Base-by-base conservation (phyloP, 2,797 vertebrate species). In the Lacerta agilis region DNA sequence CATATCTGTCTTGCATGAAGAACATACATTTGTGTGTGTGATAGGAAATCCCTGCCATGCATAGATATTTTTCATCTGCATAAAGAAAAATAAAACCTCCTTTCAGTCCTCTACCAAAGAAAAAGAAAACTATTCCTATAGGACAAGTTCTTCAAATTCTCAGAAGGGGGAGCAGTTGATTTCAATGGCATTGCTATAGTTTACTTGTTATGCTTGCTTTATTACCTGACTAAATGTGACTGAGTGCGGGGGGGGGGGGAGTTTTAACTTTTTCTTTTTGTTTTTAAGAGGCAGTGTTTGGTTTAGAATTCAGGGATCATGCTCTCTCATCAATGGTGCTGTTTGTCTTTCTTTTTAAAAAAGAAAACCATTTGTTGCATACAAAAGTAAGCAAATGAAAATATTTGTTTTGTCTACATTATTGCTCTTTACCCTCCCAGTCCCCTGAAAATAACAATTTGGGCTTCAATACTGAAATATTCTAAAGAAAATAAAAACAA, bases 251-350 rank as follows among this genome's bases (percentile, higher is more conserved):
- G 33, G 94, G 91, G 92, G 73, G 96, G 90, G 92, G 95, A 95
- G 90, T 96, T 95, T 94, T 94, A 95, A 93, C 93, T 66, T 81
- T 88, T 82, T 81, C 94, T 91, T 93, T 96, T 93, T 55, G 49
- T 94, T 79, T 92, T 94, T 91, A 13, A 9, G 95, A 95, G 94
- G 95, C 96, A 96, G 97, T 96, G 96, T 97, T 97, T 97, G 96
- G 93, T 97, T 97, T 97, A 97, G 97, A 97, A 97, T 97, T 97
- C 97, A 97, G 97, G 97, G 97, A 97, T 97, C 97, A 96, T 97
- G 95, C 96, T 96, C 97, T 97, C 49, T 73, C 96, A 97, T 97
- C 96, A 97, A 97, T 96, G 97, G 97, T 97, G 97, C 97, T 97
- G 96, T 96, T 96, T 94, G 89, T 91, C 95, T 95, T 93, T 94